Evolutionary conservation across 1,140 invertebrate genomes (phyloP).

Genomic region (Diuraphis noxia): DNA sequence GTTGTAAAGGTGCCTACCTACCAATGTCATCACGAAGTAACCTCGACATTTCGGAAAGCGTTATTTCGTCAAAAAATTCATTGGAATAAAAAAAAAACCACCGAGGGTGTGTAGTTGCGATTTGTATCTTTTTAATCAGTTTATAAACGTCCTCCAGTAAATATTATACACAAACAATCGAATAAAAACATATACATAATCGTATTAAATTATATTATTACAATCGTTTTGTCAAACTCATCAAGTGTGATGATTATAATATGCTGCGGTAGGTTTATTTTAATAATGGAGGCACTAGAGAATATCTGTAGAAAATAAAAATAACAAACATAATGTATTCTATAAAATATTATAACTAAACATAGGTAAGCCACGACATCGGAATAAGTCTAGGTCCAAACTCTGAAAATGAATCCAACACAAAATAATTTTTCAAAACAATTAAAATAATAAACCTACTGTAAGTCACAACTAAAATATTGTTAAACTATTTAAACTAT

Average conservation of each 20-base stretch:
- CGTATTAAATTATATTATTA: neutral
- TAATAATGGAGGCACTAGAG: neutral
- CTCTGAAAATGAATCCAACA: no score
- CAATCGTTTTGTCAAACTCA: neutral
- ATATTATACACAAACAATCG: neutral
- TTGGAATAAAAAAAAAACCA: neutral
- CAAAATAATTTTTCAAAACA: no score
- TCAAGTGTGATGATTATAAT: neutral
- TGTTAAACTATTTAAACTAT: no score
- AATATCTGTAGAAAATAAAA: neutral
- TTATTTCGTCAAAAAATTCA: neutral
- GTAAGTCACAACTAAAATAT: no score
- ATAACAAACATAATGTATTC: neutral
- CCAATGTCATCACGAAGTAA: neutral
- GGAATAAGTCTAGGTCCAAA: no score
- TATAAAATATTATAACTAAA: no score
- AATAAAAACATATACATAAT: neutral
- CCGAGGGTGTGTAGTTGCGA: neutral
- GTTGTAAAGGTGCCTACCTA: neutral
- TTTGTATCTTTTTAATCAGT: conserved; percentile 7
- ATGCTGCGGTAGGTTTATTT: neutral
- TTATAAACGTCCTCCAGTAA: neutral
- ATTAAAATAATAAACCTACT: no score
- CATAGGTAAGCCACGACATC: no score
- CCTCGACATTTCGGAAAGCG: neutral